Percentiles rank a stretch among this genome's conserved stretches.
These are phyloP conservation scores for Oryzias sinensis DNA, from an alignment of 2,797 vertebrate species.

Conservation along the genomic window DNA sequence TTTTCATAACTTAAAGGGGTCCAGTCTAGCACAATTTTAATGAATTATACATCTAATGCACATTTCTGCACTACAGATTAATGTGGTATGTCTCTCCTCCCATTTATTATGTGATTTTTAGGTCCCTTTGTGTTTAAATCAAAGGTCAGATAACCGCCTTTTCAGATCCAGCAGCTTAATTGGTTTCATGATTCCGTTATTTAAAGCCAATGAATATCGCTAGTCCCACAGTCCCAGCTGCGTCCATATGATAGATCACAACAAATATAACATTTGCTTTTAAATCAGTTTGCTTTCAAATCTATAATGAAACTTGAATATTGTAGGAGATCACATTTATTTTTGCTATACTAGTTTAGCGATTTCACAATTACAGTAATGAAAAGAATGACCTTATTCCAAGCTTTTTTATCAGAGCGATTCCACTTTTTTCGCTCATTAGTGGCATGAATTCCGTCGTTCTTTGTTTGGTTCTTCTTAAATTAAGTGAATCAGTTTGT, in stretches of 20 bases:
- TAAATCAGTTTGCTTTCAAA: too few relatives aligned
- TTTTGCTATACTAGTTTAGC: too few relatives aligned
- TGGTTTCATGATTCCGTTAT: slow-evolving; percentile 64
- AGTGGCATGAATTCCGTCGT: too few relatives aligned
- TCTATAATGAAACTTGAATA: too few relatives aligned
- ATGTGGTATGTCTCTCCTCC: slow-evolving; percentile 14
- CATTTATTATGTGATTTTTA: not conserved
- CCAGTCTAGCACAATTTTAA: slow-evolving; percentile 56
- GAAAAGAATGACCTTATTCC: too few relatives aligned
- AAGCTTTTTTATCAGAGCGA: too few relatives aligned
- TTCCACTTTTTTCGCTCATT: too few relatives aligned
- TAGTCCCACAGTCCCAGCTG: slow-evolving; percentile 40
- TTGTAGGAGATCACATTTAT: too few relatives aligned
- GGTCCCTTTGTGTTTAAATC: slow-evolving; percentile 4
- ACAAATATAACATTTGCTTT: too few relatives aligned
- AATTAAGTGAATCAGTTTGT: not conserved
- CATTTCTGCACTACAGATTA: slow-evolving; percentile 33
- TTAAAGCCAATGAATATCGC: slow-evolving; percentile 51
- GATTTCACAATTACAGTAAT: too few relatives aligned
- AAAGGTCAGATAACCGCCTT: slow-evolving; percentile 60
- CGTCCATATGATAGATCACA: not conserved
- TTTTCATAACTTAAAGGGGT: slow-evolving; percentile 53
- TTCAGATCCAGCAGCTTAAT: slow-evolving; percentile 42
- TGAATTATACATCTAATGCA: slow-evolving; percentile 66
- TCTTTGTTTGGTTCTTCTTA: too few relatives aligned